Evolutionary conservation across 2,797 vertebrate species (phyloP).

Genomic region (Carcharodon carcharias): DNA sequence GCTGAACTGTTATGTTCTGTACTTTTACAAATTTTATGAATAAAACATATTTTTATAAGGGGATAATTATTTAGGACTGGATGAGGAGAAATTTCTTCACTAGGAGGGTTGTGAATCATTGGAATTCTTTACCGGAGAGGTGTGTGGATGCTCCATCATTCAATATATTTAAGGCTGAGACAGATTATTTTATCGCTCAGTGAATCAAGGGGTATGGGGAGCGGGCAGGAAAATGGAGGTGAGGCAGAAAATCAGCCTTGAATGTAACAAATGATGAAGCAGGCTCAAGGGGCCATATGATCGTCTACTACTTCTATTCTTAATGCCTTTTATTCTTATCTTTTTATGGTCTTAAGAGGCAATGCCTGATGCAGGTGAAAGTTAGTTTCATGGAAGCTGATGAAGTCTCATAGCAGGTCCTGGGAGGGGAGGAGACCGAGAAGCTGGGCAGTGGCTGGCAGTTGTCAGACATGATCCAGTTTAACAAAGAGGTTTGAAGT

Average conservation of each 20-base stretch:
- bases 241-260: not conserved
- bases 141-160: not conserved
- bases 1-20: not conserved
- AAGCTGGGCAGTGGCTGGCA: not conserved
- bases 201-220: not conserved
- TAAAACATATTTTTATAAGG: not conserved
- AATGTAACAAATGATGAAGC: not conserved
- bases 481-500: not conserved
- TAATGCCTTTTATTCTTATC: not conserved
- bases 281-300: not conserved
- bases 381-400: not conserved
- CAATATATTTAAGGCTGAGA: not conserved
- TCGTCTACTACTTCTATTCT: not conserved
- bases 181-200: not conserved
- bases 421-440: not conserved
- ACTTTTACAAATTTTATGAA: not conserved
- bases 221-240: not conserved
- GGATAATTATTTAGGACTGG: not conserved
- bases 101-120: not conserved
- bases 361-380: not conserved
- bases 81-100: not conserved
- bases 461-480: not conserved
- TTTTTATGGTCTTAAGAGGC: not conserved
- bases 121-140: not conserved
- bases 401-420: not conserved